Evolutionary conservation across 2,113 vertebrate species (phyloP).

Genomic region (Boulengeromyrus knoepffleri): DNA sequence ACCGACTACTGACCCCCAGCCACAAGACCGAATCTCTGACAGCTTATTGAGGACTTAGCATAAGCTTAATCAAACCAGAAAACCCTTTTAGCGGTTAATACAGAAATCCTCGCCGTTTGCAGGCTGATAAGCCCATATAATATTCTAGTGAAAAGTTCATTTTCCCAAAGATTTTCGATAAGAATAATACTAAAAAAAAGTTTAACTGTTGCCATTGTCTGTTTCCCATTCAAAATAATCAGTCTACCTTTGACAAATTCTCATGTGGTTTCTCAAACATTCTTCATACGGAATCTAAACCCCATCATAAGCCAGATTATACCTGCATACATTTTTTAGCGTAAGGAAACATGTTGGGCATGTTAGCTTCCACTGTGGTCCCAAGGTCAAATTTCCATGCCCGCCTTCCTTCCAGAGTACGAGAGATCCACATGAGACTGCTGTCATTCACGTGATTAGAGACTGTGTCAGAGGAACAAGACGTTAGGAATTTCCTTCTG

Average conservation of each 20-base stretch:
- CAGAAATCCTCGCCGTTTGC: neutral
- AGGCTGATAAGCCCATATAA: neutral
- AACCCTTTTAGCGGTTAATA: neutral
- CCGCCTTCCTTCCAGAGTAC: neutral
- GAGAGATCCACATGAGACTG: neutral
- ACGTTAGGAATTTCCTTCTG: neutral
- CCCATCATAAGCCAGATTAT: neutral
- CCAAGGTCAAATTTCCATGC: neutral
- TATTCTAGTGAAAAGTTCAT: neutral
- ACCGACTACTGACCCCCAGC: neutral
- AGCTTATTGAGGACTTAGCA: neutral
- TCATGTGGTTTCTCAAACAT: neutral
- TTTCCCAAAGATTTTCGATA: conserved; percentile 3
- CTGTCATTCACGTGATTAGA: neutral
- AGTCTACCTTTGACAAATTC: neutral
- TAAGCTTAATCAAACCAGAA: neutral
- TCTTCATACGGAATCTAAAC: neutral
- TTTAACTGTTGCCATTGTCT: neutral
- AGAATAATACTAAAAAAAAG: neutral
- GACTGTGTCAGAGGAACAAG: neutral
- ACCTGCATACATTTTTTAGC: neutral
- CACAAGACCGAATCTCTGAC: neutral
- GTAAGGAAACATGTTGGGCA: neutral
- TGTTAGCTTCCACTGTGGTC: neutral
- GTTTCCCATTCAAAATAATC: neutral